Evolutionary conservation across 30 jellyfish, hydroid and myxozoan species (phyloP), one percentile per base, ranked within the genome.

Genomic region (Chironex yamaguchii): DNA sequence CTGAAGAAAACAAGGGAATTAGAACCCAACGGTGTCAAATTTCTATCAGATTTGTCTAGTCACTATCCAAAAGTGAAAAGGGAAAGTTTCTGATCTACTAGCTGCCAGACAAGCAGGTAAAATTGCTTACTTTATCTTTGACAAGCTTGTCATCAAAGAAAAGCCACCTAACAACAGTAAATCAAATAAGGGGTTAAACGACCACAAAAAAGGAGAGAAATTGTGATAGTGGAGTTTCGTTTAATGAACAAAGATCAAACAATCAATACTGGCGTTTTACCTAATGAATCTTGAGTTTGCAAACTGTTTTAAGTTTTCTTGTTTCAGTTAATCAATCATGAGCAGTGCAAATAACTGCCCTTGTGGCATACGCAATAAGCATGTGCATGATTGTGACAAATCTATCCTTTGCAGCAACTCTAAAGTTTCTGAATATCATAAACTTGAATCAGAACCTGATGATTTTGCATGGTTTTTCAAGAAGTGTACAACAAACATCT

Each of bases 81-180:
- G 23, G 66, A 50, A 50, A 50, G 66, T 50, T 50, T 27, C 66
- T n/a, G 66, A 50, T 50, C 66, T 50, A 50, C 66, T 50, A 50
- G 66, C 66, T 50, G 66, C 66, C 66, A 50, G 66, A 50, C 1
- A 50, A 50, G 66, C 66, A 50, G 66, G 66, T 50, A 4, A 50
- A 50, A 50, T 50, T 50, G 66, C 66, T 50, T 50, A 50, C 23
- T 50, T 50, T 50, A 50, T 50, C 66, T 27, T 50, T 50, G 66
- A 50, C 3, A 50, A 27, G 66, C 66, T 50, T 50, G 3, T 50
- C 66, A 50, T 50, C 66, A 50, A 50, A 50, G 66, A 50, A 50
- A 50, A 50, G 66, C 30, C 51, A 63, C n/a, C n/a, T n/a, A n/a
- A n/a, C n/a, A n/a, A n/a, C n/a, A n/a, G n/a, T n/a, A n/a, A n/a